Percentiles rank a stretch among this genome's conserved stretches.
phyloP scores from a whole-genome alignment of 1,140 invertebrate genomes.

The Drosophila cardini region DNA sequence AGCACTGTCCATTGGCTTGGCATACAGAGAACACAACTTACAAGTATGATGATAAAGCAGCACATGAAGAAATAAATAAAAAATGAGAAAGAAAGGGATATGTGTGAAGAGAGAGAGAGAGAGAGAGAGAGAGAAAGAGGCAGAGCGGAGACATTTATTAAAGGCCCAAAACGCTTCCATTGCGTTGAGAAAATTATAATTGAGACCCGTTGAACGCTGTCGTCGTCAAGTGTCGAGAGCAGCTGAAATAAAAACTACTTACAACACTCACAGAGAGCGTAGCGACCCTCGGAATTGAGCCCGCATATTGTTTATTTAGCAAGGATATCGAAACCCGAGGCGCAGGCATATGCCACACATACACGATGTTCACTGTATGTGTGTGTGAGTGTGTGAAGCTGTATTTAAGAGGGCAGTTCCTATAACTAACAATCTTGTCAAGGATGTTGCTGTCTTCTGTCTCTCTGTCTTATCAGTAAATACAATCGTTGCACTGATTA shows the following conservation, averaged over 20 bases:
- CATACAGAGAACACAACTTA: slow-evolving; percentile 33
- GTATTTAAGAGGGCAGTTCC: slow-evolving; percentile 33
- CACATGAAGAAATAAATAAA: slow-evolving; percentile 9
- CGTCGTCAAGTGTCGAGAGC: slow-evolving; percentile 26
- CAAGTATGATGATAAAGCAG: slow-evolving; percentile 16
- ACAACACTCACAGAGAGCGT: slow-evolving; percentile 9
- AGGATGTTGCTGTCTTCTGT: neutral
- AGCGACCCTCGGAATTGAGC: slow-evolving; percentile 30
- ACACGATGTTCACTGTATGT: neutral
- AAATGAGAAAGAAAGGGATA: no score
- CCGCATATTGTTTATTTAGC: slow-evolving; percentile 61
- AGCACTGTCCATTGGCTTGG: slow-evolving; percentile 46
- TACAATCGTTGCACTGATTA: neutral
- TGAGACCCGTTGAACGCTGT: slow-evolving; percentile 32
- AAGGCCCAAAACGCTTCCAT: slow-evolving; percentile 23
- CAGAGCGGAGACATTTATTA: slow-evolving; percentile 38
- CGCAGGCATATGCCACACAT: slow-evolving; percentile 35
- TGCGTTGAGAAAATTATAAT: slow-evolving; percentile 54
- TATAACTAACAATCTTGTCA: slow-evolving; percentile 5
- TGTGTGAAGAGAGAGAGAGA: no score
- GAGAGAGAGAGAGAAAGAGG: no score
- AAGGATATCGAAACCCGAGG: slow-evolving; percentile 52
- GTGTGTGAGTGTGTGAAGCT: slow-evolving; percentile 4
- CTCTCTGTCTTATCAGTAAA: slow-evolving; percentile 1
- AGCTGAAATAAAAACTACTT: slow-evolving; percentile 46